Evolutionary conservation across 2,888 invertebrate genomes (phyloP), one percentile per base, ranked within the genome.

Genomic region (Heliconius sara): DNA sequence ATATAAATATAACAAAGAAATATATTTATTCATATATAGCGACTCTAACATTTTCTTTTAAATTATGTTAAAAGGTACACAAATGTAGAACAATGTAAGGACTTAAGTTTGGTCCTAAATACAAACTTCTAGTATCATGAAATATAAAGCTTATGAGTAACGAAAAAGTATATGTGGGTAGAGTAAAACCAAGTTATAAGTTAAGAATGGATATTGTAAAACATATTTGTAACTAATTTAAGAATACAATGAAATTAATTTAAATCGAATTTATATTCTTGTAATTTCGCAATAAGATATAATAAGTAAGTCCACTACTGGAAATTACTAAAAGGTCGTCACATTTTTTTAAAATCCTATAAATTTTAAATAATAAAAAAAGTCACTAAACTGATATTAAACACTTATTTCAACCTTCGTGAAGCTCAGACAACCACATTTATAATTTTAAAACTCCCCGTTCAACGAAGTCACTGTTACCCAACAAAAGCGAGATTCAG

Each of bases 401-500:
- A 25, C 52, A 66, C 10, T 34, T 10, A 66, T 34, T 71, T 2
- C 19, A 30, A 52, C 27, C 10, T 71, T 19, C 13, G 9, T n/a
- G n/a, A 34, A 73, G 52, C n/a, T 34, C 5, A 57, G 30, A 72
- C n/a, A 30, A 57, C 30, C 57, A 73, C n/a, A 13, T 34, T 27
- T 27, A 72, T 67, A 30, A 27, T 57, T 27, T 57, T 30, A 79
- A 72, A 65, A 68, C 72, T 72, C 78, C 72, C 57, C 75, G 65
- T 79, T 78, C 78, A 80, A 27, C 52, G 63, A 80, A 79, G 74
- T 72, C 60, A 78, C 57, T 73, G 65, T 79, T 82, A 80, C 80
- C 65, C 76, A 80, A 81, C 81, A 30, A 76, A 71, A 79, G 43
- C 66, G 76, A 80, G 76, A 71, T 72, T 75, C 63, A 57, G 66